Evolutionary conservation across 1,140 invertebrate species (phyloP), one percentile per base, ranked within the genome.

Genomic region (Gonioctena quinquepunctata): DNA sequence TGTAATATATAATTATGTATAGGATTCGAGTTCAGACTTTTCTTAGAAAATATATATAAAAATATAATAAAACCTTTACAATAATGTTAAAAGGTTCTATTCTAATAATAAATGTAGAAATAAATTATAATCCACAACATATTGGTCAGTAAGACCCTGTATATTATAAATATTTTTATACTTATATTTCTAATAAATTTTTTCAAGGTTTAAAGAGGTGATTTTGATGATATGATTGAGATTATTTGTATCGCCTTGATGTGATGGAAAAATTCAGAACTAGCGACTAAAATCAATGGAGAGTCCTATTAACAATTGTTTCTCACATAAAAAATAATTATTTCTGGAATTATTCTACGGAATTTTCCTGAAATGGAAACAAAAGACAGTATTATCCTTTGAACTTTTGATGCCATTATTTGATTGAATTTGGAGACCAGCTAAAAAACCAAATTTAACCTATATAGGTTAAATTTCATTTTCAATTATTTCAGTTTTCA

Each of bases 21-120:
- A 42, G 33, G 13, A 42, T 42, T 11, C 7, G 21, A 63, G 33
- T 48, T 49, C 61, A 49, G 21, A 63, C 33, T 63, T 63, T 50
- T 49, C 18, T 42, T 63, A 48, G 27, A 63, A 63, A 63, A 63
- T 63, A 63, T 63, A 63, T 63, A 63, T 63, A 63, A 63, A 63
- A 63, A 63, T 63, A 63, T 63, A 48, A 48, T 16, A 28, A 61
- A 61, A 28, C 59, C 59, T 61, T 28, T 27, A 28, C n/a, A 61
- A 22, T 26, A 21, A 61, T 21, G 33, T 63, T 23, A 22, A 63
- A 63, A 63, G 28, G 11, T 63, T 49, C 61, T 63, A 63, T 63
- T 63, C 61, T 63, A 63, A 48, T 42, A 27, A 26, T 48, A 63
- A 63, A 63, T 63, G 11, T 49, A 63, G 19, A 63, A 48, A 48